These are phyloP conservation scores for Scaptomyza flava DNA, from an alignment of 2,888 invertebrate genomes.

Conservation along the genomic window DNA sequence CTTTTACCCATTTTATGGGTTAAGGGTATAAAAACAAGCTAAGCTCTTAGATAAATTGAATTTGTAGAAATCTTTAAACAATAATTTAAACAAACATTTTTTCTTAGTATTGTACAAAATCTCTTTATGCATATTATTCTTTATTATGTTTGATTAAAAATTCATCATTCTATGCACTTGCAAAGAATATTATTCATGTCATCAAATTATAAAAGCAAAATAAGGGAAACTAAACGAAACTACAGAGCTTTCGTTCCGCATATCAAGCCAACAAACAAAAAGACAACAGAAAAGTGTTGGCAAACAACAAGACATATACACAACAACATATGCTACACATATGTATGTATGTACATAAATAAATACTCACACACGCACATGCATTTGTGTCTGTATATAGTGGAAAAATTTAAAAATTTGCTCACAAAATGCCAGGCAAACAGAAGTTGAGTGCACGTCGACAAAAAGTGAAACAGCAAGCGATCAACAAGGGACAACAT, in stretches of 20 bases:
- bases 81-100: no score
- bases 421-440: slow-evolving; percentile 75
- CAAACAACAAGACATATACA: slow-evolving; percentile 20
- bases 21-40: no score
- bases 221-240: not conserved
- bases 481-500: slow-evolving; percentile 48
- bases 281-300: slow-evolving; percentile 42
- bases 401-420: slow-evolving; percentile 72
- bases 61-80: not conserved
- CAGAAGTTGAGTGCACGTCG: slow-evolving; percentile 49
- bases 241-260: slow-evolving; percentile 7
- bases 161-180: no score
- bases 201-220: no score
- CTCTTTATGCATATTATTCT: no score
- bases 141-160: no score
- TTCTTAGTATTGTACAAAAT: no score
- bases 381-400: slow-evolving; percentile 23
- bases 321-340: slow-evolving; percentile 12
- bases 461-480: not conserved
- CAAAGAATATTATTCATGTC: no score
- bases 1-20: no score
- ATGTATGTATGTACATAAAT: slow-evolving; percentile 6
- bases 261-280: slow-evolving; percentile 14
- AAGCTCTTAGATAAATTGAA: not conserved
- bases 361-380: not conserved